A percentile compares a stretch with the other conserved stretches of the same genome.
Evolutionary conservation across 2,797 vertebrate species (phyloP).

Genomic region (Intellagama lesueurii): DNA sequence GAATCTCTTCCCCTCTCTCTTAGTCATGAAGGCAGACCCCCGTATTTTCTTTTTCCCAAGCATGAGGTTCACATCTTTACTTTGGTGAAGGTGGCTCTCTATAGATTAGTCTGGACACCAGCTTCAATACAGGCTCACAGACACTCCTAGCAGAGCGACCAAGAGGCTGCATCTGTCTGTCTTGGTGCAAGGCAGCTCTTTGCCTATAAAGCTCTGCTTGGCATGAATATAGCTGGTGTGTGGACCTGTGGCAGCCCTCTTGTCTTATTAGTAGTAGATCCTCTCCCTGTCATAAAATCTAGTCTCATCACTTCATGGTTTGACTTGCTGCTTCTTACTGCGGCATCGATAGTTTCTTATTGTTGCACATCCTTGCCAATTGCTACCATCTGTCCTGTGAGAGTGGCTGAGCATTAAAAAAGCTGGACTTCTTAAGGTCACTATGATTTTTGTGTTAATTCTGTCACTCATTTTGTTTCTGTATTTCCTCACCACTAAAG

Average conservation of each 20-base stretch:
- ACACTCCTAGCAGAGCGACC: too few relatives aligned
- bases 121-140: too few relatives aligned
- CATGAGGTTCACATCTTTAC: too few relatives aligned
- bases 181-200: background rate
- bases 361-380: conserved; percentile 71
- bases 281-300: conserved; percentile 54
- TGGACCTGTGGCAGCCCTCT: conserved; percentile 33
- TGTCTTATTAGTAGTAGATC: rapidly evolving
- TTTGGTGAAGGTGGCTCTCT: too few relatives aligned
- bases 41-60: too few relatives aligned
- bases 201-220: conserved; percentile 10
- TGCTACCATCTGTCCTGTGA: conserved; percentile 74
- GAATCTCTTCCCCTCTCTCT: too few relatives aligned
- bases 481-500: conserved; percentile 41
- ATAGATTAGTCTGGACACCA: too few relatives aligned
- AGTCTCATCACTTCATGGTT: conserved; percentile 39
- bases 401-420: conserved; percentile 62
- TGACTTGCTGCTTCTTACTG: conserved; percentile 60
- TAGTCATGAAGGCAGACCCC: too few relatives aligned
- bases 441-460: conserved; percentile 62
- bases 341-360: conserved; percentile 68
- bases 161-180: background rate
- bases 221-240: conserved; percentile 27
- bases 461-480: conserved; percentile 60
- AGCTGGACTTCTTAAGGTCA: conserved; percentile 72